Conservation (phyloP, 2,888 invertebrate species). For the Chloroclystis v-ata region DNA sequence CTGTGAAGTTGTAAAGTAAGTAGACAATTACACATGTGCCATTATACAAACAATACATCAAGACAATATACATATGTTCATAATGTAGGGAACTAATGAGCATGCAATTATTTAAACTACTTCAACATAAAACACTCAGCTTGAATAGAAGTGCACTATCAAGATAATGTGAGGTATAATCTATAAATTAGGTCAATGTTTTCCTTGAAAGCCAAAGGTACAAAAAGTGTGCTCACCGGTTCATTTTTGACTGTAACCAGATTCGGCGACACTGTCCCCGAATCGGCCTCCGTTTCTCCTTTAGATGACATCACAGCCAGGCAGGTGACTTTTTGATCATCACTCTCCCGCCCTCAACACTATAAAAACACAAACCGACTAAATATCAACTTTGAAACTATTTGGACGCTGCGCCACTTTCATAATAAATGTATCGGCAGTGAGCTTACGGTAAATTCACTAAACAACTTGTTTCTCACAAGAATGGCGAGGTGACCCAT, state of each 20-base stretch:
- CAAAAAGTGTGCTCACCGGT: constrained; percentile 50
- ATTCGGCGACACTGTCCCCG: constrained; percentile 75
- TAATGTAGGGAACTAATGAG: constrained; percentile 13
- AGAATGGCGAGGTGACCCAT: constrained; percentile 78
- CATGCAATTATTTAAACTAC: constrained; percentile 17
- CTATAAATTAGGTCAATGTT: constrained; percentile 19
- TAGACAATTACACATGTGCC: constrained; percentile 20
- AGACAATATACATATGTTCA: constrained; percentile 2
- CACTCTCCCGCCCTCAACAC: constrained; percentile 71
- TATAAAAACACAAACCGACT: constrained; percentile 55
- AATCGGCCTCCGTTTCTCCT: constrained; percentile 78
- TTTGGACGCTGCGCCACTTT: constrained; percentile 29
- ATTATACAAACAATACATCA: constrained; percentile 16
- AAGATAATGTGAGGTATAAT: constrained; percentile 4
- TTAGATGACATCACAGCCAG: constrained; percentile 78
- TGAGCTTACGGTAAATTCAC: constrained; percentile 45
- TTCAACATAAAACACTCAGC: constrained; percentile 14
- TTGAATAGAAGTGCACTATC: constrained; percentile 9
- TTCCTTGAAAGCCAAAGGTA: constrained; percentile 1
- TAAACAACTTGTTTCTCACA: constrained; percentile 58
- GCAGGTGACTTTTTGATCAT: constrained; percentile 67
- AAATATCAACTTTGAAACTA: constrained; percentile 29
- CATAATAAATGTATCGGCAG: constrained; percentile 30
- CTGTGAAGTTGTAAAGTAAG: constrained; percentile 15
- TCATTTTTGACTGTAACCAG: constrained; percentile 67